Percentiles rank a stretch among this genome's conserved stretches.
These are phyloP conservation scores for Schizothorax lantsangensis DNA, from an alignment of 2,797 vertebrate species.

Conservation along the genomic window DNA sequence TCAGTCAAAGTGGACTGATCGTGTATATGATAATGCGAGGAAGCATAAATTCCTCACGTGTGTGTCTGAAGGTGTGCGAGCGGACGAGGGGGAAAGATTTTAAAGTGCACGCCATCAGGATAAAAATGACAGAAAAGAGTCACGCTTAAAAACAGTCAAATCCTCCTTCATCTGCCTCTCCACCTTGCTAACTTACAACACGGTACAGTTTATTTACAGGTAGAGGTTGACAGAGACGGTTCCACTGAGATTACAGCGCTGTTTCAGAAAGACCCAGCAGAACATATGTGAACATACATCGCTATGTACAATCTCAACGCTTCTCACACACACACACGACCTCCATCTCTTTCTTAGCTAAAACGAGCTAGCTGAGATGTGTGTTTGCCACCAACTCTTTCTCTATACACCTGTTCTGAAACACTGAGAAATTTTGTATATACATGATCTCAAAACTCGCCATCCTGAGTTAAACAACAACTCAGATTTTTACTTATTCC, in stretches of 20 bases:
- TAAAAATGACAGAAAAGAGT: slow-evolving; percentile 61
- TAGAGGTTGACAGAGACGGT: slow-evolving; percentile 78
- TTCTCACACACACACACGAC: slow-evolving; percentile 32
- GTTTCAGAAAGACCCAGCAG: slow-evolving; percentile 78
- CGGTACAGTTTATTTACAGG: slow-evolving; percentile 72
- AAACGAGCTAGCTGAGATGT: slow-evolving; percentile 33
- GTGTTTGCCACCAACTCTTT: slow-evolving; percentile 21
- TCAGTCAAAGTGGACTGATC: slow-evolving; percentile 19
- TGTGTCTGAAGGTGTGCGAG: slow-evolving; percentile 38
- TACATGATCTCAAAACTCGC: slow-evolving; percentile 68
- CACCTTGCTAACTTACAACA: slow-evolving; percentile 69
- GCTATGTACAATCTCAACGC: slow-evolving; percentile 78
- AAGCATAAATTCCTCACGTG: slow-evolving; percentile 42
- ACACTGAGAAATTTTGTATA: slow-evolving; percentile 75
- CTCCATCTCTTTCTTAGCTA: slow-evolving; percentile 13
- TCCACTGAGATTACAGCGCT: slow-evolving; percentile 79
- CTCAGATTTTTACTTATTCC: slow-evolving; percentile 48
- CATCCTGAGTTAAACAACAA: slow-evolving; percentile 62
- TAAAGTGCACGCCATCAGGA: slow-evolving; percentile 81
- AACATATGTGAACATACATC: slow-evolving; percentile 77
- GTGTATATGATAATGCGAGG: slow-evolving; percentile 18
- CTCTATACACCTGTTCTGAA: slow-evolving; percentile 73
- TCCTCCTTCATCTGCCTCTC: slow-evolving; percentile 69
- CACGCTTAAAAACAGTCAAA: slow-evolving; percentile 74
- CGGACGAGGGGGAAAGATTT: slow-evolving; percentile 58